Evolutionary conservation across 2,797 vertebrate species (phyloP).

Genomic region (Melopsittacus undulatus): DNA sequence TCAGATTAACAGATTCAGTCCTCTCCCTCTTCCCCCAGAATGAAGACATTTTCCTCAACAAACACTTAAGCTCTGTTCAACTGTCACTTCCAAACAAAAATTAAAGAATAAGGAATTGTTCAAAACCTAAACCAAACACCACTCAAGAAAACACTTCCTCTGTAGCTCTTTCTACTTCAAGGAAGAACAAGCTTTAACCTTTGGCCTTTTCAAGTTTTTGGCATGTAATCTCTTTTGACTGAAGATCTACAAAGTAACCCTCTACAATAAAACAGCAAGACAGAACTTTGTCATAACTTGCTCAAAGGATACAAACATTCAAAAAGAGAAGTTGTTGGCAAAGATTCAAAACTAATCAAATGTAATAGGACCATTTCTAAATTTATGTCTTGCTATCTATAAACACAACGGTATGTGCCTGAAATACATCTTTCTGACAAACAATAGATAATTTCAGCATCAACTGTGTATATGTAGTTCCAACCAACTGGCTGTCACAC

Average conservation of each 20-base stretch:
- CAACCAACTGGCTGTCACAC: background rate
- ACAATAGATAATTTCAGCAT: conserved; percentile 35
- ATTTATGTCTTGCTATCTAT: background rate
- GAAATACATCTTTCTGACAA: background rate
- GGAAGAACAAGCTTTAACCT: background rate
- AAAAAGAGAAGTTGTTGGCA: background rate
- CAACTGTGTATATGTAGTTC: background rate
- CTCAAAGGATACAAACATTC: background rate
- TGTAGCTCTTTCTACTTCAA: background rate
- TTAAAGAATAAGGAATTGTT: background rate
- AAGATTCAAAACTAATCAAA: conserved; percentile 19
- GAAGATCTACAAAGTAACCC: background rate
- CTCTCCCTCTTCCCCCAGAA: background rate
- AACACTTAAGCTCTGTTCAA: background rate
- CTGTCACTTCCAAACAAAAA: background rate
- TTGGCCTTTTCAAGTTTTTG: background rate
- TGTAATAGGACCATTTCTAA: background rate
- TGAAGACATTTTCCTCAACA: background rate
- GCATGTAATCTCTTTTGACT: background rate
- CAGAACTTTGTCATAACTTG: background rate
- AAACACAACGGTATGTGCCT: background rate
- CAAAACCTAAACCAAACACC: background rate
- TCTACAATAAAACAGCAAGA: background rate
- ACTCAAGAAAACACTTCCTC: background rate
- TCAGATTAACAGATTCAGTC: background rate